Evolutionary conservation across 2,113 vertebrate genomes (phyloP).

Genomic region (Gymnocephalus cernua): DNA sequence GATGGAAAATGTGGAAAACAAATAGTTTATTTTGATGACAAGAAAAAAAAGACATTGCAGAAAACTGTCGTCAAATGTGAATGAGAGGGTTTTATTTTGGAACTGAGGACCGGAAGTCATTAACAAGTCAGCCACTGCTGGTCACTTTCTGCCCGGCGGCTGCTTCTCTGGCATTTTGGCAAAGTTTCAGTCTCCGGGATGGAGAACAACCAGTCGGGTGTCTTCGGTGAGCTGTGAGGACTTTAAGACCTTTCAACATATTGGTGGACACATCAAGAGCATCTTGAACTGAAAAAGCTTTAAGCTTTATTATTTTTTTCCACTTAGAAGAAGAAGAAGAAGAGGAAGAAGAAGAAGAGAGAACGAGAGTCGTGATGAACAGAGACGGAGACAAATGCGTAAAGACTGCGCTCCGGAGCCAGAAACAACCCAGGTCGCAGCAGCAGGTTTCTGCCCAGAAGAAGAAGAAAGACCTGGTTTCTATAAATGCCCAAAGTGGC

Average conservation of each 20-base stretch:
- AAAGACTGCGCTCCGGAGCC: slow-evolving; percentile 60
- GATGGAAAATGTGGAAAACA: no score
- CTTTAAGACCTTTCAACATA: not conserved
- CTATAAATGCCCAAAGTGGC: slow-evolving; percentile 81
- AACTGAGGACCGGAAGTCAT: slow-evolving; percentile 40
- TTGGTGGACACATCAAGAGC: not conserved
- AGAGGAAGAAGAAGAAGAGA: not conserved
- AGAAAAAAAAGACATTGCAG: no score
- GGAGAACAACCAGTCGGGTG: slow-evolving; percentile 6
- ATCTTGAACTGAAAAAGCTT: not conserved
- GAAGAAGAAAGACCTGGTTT: slow-evolving; percentile 61
- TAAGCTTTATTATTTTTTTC: not conserved
- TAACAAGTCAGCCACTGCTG: not conserved
- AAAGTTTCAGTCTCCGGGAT: slow-evolving; percentile 57
- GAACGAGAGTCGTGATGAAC: slow-evolving; percentile 57
- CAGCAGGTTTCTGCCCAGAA: slow-evolving; percentile 55
- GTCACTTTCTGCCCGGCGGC: not conserved
- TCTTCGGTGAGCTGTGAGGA: not conserved
- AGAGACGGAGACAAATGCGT: slow-evolving; percentile 63
- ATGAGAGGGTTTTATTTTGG: slow-evolving; percentile 49
- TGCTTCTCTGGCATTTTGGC: slow-evolving; percentile 17
- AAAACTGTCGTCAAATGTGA: not conserved
- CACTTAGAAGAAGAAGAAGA: not conserved
- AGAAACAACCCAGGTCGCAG: slow-evolving; percentile 59
- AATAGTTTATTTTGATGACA: no score